phyloP scores from a whole-genome alignment of 2,113 vertebrate genomes.

The Rhagologus leucostigma region DNA sequence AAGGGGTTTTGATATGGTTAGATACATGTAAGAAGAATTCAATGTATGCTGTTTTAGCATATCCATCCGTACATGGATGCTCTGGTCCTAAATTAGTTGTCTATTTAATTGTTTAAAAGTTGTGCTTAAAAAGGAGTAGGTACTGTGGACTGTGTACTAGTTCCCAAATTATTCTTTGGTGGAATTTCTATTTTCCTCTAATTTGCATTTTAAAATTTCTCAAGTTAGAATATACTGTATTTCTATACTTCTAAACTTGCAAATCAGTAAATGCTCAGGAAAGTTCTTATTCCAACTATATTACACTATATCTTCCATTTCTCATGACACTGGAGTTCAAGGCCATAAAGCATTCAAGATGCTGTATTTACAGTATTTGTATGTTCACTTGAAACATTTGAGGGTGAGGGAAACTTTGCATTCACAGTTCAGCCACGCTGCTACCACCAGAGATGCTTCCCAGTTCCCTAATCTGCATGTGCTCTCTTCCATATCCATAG shows the following conservation, averaged over 20 bases:
- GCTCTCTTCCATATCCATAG: neutral
- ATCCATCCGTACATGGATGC: neutral
- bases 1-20: neutral
- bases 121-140: neutral
- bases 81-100: neutral
- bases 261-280: neutral
- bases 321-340: neutral
- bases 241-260: neutral
- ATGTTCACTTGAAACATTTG: neutral
- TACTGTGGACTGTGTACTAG: neutral
- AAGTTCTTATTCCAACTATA: neutral
- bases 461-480: neutral
- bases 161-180: neutral
- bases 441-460: neutral
- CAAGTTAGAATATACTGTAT: neutral
- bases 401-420: neutral
- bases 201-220: neutral
- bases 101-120: neutral
- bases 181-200: neutral
- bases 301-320: neutral
- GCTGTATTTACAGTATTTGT: neutral
- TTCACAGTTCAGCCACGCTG: neutral
- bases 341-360: neutral
- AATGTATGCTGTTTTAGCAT: neutral
- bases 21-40: neutral